These are phyloP conservation scores for Chionomys nivalis DNA, from an alignment of 2,113 vertebrate genomes.

Conservation along the genomic window DNA sequence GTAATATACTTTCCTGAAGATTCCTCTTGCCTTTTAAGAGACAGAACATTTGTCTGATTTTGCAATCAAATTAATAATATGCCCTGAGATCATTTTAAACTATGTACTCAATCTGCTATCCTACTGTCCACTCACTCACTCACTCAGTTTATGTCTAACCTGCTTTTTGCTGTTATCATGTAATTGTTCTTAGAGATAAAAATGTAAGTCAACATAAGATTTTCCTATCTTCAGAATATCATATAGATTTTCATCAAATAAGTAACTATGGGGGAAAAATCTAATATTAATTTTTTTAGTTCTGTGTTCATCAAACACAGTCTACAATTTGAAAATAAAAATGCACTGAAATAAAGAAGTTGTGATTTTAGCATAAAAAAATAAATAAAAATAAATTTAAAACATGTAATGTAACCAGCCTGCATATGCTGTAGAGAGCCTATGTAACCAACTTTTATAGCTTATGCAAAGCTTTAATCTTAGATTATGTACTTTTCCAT, in stretches of 20 bases:
- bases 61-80: neutral
- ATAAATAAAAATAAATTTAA: neutral
- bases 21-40: neutral
- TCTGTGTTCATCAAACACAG: neutral
- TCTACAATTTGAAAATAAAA: slow-evolving; percentile 23
- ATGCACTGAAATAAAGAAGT: neutral
- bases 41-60: neutral
- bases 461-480: neutral
- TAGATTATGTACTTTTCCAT: neutral
- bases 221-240: neutral
- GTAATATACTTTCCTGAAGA: neutral
- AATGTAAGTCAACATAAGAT: neutral
- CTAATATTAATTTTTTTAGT: neutral
- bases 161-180: neutral
- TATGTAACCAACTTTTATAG: neutral
- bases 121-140: neutral
- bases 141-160: neutral
- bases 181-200: neutral
- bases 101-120: neutral
- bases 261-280: neutral
- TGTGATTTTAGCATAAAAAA: slow-evolving; percentile 30
- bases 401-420: neutral
- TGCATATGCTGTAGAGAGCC: neutral
- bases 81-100: neutral
- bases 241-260: slow-evolving; percentile 22